These are phyloP conservation scores for Agonopterix alstromeriana DNA, from an alignment of 2,888 invertebrate genomes.

Conservation along the genomic window DNA sequence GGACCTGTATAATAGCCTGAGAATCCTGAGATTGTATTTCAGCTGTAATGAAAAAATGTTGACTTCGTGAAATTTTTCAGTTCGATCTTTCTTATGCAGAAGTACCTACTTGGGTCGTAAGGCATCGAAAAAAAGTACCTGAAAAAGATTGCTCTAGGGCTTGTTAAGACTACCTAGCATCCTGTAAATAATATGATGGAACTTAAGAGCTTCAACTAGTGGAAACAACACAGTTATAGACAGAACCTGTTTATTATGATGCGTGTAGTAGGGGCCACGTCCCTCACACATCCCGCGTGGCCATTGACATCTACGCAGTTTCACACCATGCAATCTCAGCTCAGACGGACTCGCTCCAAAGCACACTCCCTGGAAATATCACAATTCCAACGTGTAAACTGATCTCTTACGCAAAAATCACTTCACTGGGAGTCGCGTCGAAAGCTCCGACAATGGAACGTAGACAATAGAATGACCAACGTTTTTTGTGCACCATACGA, in stretches of 20 bases:
- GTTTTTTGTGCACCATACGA: slow-evolving; percentile 19
- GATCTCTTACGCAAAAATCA: slow-evolving; percentile 26
- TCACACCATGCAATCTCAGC: slow-evolving; percentile 11
- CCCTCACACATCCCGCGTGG: background rate
- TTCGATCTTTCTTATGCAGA: no score
- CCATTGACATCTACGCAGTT: slow-evolving; percentile 12
- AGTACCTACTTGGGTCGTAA: no score
- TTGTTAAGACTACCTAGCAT: no score
- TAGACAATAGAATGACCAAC: slow-evolving; percentile 29
- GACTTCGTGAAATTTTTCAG: no score
- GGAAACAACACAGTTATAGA: no score
- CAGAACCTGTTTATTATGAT: background rate
- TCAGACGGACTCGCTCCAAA: slow-evolving; percentile 5
- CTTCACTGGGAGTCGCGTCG: slow-evolving; percentile 27
- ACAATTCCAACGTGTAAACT: background rate
- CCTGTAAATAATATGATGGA: no score
- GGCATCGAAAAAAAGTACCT: no score
- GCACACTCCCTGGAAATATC: background rate
- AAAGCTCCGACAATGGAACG: slow-evolving; percentile 16
- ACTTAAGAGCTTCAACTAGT: no score
- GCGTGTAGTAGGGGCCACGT: background rate
- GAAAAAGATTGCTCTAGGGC: no score
- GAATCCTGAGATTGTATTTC: no score
- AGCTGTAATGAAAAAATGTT: no score
- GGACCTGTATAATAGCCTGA: no score